Percentiles rank a stretch among this genome's conserved stretches.
Evolutionary conservation across 2,888 invertebrate species (phyloP).

Genomic region (Phania funesta): DNA sequence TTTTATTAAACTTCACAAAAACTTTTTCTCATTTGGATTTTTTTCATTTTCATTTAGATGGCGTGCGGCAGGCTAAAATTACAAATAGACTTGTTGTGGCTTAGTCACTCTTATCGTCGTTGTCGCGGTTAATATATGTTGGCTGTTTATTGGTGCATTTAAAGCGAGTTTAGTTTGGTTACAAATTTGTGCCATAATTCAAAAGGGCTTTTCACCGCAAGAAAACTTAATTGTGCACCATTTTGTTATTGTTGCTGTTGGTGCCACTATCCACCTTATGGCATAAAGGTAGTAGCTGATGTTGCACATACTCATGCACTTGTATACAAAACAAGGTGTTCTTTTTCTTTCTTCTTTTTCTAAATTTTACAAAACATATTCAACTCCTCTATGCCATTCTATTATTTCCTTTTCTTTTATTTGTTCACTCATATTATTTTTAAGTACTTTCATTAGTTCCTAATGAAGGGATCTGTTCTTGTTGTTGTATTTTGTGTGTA

Average conservation of each 20-base stretch:
- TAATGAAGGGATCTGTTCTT: constrained; percentile 17
- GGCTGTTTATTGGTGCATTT: constrained; percentile 4
- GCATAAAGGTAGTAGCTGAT: background rate
- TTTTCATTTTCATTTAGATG: constrained; percentile 18
- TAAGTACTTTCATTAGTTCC: constrained; percentile 62
- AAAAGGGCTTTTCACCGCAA: constrained; percentile 52
- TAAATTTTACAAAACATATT: background rate
- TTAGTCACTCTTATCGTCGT: constrained; percentile 1
- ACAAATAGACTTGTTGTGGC: constrained; percentile 15
- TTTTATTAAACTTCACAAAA: constrained; percentile 57
- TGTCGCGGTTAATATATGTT: constrained; percentile 17
- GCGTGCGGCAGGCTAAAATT: constrained; percentile 11
- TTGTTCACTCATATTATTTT: constrained; percentile 19
- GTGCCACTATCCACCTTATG: too few relatives aligned
- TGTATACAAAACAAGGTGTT: background rate
- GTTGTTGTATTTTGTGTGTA: background rate
- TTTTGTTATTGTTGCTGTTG: constrained; percentile 17
- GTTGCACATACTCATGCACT: background rate
- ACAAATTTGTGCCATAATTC: constrained; percentile 64
- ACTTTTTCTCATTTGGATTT: constrained; percentile 29
- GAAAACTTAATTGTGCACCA: constrained; percentile 62
- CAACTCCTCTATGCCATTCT: background rate
- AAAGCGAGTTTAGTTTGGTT: constrained; percentile 35
- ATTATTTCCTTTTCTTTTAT: background rate
- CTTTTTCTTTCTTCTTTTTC: constrained; percentile 12